Evolutionary conservation across 2,113 vertebrate genomes (phyloP).

Genomic region (Labeo catla): DNA sequence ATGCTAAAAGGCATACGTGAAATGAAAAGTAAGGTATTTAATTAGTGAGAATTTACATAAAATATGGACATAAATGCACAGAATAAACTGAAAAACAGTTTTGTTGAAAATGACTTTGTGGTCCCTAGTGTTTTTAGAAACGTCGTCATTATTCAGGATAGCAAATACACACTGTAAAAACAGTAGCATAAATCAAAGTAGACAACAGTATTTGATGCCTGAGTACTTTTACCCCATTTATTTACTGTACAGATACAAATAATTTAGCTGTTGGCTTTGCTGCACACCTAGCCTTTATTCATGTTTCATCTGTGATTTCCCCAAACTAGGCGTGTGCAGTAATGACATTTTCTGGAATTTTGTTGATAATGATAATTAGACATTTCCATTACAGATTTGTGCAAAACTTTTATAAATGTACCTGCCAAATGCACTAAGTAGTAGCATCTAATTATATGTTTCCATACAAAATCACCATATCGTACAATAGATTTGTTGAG

Average conservation of each 20-base stretch:
- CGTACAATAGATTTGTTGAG: no score
- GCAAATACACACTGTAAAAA: not conserved
- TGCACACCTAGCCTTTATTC: not conserved
- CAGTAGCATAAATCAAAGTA: not conserved
- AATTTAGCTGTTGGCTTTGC: not conserved
- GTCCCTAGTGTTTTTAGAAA: not conserved
- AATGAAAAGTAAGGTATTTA: not conserved
- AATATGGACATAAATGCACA: not conserved
- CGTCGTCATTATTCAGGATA: not conserved
- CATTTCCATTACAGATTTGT: no score
- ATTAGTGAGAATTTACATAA: not conserved
- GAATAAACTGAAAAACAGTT: not conserved
- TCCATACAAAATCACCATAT: no score
- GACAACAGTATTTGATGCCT: not conserved
- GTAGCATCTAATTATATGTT: no score
- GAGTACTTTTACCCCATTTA: not conserved
- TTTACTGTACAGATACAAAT: not conserved
- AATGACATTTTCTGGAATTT: no score
- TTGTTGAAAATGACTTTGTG: not conserved
- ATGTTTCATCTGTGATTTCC: no score
- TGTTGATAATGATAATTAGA: no score
- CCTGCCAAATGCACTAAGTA: no score
- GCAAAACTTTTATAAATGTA: no score
- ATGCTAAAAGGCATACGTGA: not conserved
- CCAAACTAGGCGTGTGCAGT: no score